Evolutionary conservation across 1,140 invertebrate species (phyloP), one percentile per base, ranked within the genome.

Genomic region (Drosophila triauraria): DNA sequence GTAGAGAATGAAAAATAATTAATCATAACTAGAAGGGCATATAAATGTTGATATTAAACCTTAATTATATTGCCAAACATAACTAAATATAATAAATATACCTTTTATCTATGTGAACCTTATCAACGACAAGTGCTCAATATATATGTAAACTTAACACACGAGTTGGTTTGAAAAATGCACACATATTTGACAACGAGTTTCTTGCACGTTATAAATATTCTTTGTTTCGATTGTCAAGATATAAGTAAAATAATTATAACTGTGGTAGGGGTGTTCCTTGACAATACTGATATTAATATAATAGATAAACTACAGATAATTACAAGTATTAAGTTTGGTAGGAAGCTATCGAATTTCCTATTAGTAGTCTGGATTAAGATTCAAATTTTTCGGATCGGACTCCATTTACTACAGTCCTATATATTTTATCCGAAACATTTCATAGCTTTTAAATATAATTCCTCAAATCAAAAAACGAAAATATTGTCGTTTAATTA

Each of bases 161-260:
- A 80, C 68, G 83, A 82, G 80, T 88, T 87, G 74, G 84, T 87
- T 87, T 87, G 65, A 80, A 84, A 54, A 90, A 76, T 85, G 85
- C 85, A 90, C 84, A 88, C 85, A 79, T 67, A 80, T 91, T 91
- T 90, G 75, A 77, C 83, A 88, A 82, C 86, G 79, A 90, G 87
- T 90, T 90, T 78, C 54, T 77, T 91, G 85, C 85, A 88, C 85
- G 85, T 64, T 88, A 75, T 75, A 67, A 62, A 76, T 78, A 74
- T 75, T 71, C 25, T 68, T 68, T 54, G 30, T 74, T 90, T 81
- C 57, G 71, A 57, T 67, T 88, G 47, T 61, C 42, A 57, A 47
- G 40, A 48, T 46, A 60, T 35, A 54, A 25, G 32, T 20, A 6
- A 43, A 46, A 43, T 48, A 53, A 40, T 57, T 47, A 25, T 25